Percentiles rank a stretch among this genome's conserved stretches.
These are phyloP conservation scores for Engystomops pustulosus DNA, from an alignment of 2,113 vertebrate genomes.

Conservation along the genomic window DNA sequence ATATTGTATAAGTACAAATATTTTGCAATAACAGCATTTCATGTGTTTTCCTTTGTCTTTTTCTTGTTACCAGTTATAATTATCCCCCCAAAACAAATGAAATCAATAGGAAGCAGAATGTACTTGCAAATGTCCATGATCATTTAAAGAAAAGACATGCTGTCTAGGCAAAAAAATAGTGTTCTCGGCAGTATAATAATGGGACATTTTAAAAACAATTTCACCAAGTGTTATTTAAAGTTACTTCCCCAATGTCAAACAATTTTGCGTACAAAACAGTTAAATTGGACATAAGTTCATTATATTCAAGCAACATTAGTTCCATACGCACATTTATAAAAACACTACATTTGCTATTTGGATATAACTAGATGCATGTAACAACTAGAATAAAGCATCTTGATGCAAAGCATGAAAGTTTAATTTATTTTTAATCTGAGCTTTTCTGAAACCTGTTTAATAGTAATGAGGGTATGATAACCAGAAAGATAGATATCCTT, in stretches of 20 bases:
- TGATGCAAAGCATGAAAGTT: neutral
- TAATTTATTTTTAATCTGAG: neutral
- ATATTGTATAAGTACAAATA: slow-evolving; percentile 45
- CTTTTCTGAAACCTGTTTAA: too few species aligned
- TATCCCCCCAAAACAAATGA: slow-evolving; percentile 23
- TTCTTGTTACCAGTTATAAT: slow-evolving; percentile 55
- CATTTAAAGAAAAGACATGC: slow-evolving; percentile 47
- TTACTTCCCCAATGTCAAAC: slow-evolving; percentile 20
- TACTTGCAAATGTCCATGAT: slow-evolving; percentile 29
- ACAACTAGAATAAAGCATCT: neutral
- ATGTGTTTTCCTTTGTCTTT: slow-evolving; percentile 53
- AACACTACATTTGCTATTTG: neutral
- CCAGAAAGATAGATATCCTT: too few species aligned
- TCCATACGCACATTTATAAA: slow-evolving; percentile 9
- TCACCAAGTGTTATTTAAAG: slow-evolving; percentile 33
- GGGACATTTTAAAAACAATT: slow-evolving; percentile 10
- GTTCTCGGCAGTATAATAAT: slow-evolving; percentile 23
- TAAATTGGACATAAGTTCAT: slow-evolving; percentile 21
- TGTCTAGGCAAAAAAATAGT: neutral
- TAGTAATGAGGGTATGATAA: too few species aligned
- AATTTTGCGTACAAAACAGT: slow-evolving; percentile 33
- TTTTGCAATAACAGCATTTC: slow-evolving; percentile 7
- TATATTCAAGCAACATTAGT: slow-evolving; percentile 25
- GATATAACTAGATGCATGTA: neutral
- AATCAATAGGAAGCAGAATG: slow-evolving; percentile 25